phyloP scores from a whole-genome alignment of 2,888 invertebrate genomes.

The Troglohyphantes excavatus region DNA sequence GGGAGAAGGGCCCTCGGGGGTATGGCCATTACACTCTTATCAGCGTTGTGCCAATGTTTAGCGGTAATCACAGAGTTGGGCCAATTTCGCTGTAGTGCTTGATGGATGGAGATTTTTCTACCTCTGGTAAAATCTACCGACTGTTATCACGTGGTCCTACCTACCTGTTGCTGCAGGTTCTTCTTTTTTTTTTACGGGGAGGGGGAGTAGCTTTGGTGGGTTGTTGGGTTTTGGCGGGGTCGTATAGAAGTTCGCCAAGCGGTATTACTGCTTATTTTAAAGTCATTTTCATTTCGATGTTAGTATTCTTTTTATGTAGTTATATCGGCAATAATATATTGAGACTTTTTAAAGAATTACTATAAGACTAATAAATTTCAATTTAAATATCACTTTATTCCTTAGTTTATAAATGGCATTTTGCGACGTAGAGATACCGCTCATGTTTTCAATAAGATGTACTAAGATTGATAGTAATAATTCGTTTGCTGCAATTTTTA shows the following conservation, averaged over 20 bases:
- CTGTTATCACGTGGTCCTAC: constrained; percentile 76
- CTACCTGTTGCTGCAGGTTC: constrained; percentile 65
- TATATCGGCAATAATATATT: too few relatives aligned
- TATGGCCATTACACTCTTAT: constrained; percentile 72
- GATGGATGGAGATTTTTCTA: constrained; percentile 75
- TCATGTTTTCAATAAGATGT: too few relatives aligned
- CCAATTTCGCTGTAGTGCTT: constrained; percentile 72
- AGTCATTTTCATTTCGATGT: too few relatives aligned
- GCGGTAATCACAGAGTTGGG: constrained; percentile 78
- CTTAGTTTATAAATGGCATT: too few relatives aligned
- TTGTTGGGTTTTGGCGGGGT: constrained; percentile 18
- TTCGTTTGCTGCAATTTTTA: too few relatives aligned
- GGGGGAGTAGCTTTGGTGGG: constrained; percentile 6
- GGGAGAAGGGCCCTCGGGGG: background rate
- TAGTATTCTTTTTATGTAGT: too few relatives aligned
- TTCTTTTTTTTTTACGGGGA: background rate
- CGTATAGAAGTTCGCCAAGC: background rate
- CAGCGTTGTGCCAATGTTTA: constrained; percentile 78
- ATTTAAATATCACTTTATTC: too few relatives aligned
- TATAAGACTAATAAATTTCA: too few relatives aligned
- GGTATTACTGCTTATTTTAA: too few relatives aligned
- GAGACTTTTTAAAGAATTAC: too few relatives aligned
- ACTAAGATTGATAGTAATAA: too few relatives aligned
- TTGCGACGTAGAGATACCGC: too few relatives aligned
- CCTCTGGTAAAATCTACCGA: constrained; percentile 68